Evolutionary conservation across 2,888 invertebrate genomes (phyloP).

Genomic region (Zaprionus lineosus): DNA sequence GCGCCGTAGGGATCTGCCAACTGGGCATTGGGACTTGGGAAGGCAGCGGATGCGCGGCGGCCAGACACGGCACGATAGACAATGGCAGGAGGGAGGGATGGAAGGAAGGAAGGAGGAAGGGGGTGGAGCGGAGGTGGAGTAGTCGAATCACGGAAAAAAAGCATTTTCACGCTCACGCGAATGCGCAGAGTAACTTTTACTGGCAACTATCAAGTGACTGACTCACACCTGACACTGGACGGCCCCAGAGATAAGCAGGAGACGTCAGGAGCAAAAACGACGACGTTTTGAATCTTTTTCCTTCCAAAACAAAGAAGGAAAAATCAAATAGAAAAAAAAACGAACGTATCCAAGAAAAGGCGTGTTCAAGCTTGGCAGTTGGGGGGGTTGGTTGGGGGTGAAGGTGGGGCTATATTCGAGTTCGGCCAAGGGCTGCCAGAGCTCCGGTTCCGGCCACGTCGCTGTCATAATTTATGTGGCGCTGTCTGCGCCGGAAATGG

Average conservation of each 20-base stretch:
- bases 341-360: constrained; percentile 1
- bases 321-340: background rate
- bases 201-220: constrained; percentile 71
- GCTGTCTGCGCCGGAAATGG: constrained; percentile 79
- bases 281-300: constrained; percentile 61
- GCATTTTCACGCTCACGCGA: constrained; percentile 79
- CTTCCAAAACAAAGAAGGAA: constrained; percentile 3
- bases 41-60: too few relatives aligned
- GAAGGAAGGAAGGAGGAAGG: background rate
- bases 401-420: too few relatives aligned
- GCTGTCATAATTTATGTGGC: constrained; percentile 74
- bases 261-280: constrained; percentile 53
- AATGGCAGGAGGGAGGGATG: background rate
- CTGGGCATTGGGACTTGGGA: too few relatives aligned
- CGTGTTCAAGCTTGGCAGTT: background rate
- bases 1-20: constrained; percentile 14
- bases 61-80: too few relatives aligned
- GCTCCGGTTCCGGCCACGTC: constrained; percentile 37
- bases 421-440: constrained; percentile 17
- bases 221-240: constrained; percentile 64
- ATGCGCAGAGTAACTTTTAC: constrained; percentile 70
- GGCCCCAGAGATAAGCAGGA: constrained; percentile 65
- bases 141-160: constrained; percentile 67
- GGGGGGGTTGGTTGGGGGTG: too few relatives aligned
- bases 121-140: constrained; percentile 3